Base-by-base conservation (phyloP, 37 sponge, comb jelly and placozoan species). In the Chondrilla cf. caribensis region DNA sequence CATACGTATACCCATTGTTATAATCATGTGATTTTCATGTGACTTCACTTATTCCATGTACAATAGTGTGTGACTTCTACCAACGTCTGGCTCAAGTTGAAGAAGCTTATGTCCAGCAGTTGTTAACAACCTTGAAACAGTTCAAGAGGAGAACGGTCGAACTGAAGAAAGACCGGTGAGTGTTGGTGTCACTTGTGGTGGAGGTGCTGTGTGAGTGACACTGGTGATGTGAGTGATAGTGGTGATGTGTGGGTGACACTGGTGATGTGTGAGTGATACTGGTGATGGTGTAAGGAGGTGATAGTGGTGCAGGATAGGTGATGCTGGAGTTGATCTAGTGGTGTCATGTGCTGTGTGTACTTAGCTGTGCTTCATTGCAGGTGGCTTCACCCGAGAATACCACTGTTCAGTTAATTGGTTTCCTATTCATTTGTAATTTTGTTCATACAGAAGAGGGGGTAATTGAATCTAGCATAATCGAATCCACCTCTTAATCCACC, bases 81-180 rank as follows among this genome's bases (percentile, higher is more conserved):
- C 83, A 85, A 33, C 87, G 85, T 58, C 21, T 91, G 51, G 66
- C 88, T 0, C 58, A 83, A 54, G 82, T 73, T 19, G 86, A 91
- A 44, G 85, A 87, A 40, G 75, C 79, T 11, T 83, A 91, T 39
- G 54, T 78, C 14, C 88, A 85, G 67, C 92, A 91, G 44, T 82
- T 91, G 36, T 79, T 47, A 33, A 67, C 54, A n/a, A 24, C 87
- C 9, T 82, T 84, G 14, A 82, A 59, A 41, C 51, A n/a, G 47
- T 91, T 79, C 72, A 65, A 79, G 25, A 84, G 79, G 39, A 87
- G 82, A 55, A 87, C 92, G 2, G 39, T 26, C 29, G 92, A 91
- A 7, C 28, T 91, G 29, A 87, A 77, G 58, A 91, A 79, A 85
- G 88, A 87, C 22, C 58, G 58, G 91, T 91, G 33, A n/a, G n/a